Evolutionary conservation across 1,140 invertebrate species (phyloP), one percentile per base, ranked within the genome.

Genomic region (Odontomachus brunneus): DNA sequence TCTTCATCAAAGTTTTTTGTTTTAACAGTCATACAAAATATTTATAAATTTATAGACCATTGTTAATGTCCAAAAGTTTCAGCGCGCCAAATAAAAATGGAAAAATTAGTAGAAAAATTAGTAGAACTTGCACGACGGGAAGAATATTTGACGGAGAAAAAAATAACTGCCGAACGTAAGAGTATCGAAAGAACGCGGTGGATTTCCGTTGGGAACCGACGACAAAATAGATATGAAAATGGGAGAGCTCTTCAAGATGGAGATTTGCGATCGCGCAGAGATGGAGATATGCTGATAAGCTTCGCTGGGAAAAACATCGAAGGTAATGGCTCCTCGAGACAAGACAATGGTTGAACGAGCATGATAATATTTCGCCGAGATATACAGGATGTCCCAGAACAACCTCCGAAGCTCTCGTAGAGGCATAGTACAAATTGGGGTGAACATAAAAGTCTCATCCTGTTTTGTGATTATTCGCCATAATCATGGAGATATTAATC

Each of bases 311-410:
- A 57, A 38, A 69, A 57, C 51, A 57, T 69, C 53, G 38, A 69
- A 24, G 69, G n/a, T 74, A 62, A 73, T 24, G 44, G 38, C 38
- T 82, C 33, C 19, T 11, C 22, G n/a, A 24, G 15, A 63, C 49
- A 29, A 33, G 48, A 63, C 49, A 53, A 66, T 55, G 38, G 14
- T 44, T 44, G 59, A 65, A 82, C 49, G 22, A 74, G 19, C 44
- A 48, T 62, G 44, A 75, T 65, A 55, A 55, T 57, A 83, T 76
- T 82, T 83, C 60, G 49, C 12, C 11, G 22, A 57, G 24, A 63
- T 24, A 69, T n/a, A n/a, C n/a, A n/a, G n/a, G n/a, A n/a, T n/a
- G n/a, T n/a, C n/a, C n/a, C n/a, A n/a, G n/a, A n/a, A n/a, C n/a
- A n/a, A n/a, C n/a, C n/a, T n/a, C n/a, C n/a, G n/a, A n/a, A n/a